Percentiles rank a stretch among this genome's conserved stretches.
These are phyloP conservation scores for Drosophila emarginata DNA, from an alignment of 2,888 invertebrate genomes.

Conservation along the genomic window DNA sequence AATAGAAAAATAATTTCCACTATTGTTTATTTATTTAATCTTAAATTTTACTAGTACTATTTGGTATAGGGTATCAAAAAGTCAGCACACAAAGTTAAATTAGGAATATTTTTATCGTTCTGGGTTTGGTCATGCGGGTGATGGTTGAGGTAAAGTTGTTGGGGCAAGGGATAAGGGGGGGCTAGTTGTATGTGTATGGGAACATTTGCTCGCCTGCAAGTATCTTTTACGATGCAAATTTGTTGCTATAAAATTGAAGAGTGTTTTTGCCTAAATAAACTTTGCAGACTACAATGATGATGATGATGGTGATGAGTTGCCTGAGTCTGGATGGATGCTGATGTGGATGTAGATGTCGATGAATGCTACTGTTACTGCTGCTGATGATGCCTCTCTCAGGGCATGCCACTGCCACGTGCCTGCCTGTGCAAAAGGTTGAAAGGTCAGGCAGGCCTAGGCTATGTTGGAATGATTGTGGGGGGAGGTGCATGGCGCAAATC, in stretches of 20 bases:
- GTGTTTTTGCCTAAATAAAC: conserved; percentile 75
- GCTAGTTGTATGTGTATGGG: conserved; percentile 33
- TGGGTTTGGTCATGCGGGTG: conserved; percentile 11
- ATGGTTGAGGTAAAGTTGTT: conserved; percentile 18
- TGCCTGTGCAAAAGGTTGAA: conserved; percentile 71
- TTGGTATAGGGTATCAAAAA: background rate
- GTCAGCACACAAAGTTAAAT: background rate
- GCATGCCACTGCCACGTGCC: conserved; percentile 60
- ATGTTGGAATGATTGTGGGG: conserved; percentile 4
- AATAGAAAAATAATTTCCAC: too few relatives aligned
- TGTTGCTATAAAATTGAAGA: conserved; percentile 77
- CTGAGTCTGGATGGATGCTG: conserved; percentile 26
- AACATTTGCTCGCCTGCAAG: conserved; percentile 47
- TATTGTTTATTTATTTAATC: too few relatives aligned
- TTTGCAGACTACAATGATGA: conserved; percentile 74
- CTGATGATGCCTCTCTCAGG: conserved; percentile 42
- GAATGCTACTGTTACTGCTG: conserved; percentile 10
- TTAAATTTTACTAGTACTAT: too few relatives aligned
- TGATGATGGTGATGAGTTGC: conserved; percentile 46
- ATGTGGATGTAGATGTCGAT: conserved; percentile 8
- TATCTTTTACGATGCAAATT: conserved; percentile 76
- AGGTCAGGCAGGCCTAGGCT: conserved; percentile 66
- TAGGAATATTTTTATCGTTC: conserved; percentile 69
- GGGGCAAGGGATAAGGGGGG: conserved; percentile 7
- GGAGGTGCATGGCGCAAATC: conserved; percentile 50